These are phyloP conservation scores for Dryadula phaetusa DNA, from an alignment of 2,888 invertebrate genomes.

Conservation along the genomic window DNA sequence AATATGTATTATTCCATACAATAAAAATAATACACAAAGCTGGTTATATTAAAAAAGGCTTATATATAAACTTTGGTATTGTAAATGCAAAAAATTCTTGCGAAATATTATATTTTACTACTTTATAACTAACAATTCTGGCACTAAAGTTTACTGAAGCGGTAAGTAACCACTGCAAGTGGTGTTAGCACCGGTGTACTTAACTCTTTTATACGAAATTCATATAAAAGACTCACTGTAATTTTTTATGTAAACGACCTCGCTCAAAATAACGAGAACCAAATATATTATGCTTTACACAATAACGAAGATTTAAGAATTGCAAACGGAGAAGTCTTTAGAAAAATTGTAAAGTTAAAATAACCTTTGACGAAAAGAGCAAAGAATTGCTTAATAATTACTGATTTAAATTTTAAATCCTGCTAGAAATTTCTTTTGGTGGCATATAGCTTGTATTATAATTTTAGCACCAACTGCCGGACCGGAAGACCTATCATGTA, in stretches of 20 bases:
- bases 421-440: not conserved
- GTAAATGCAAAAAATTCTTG: constrained; percentile 34
- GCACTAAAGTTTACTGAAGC: constrained; percentile 37
- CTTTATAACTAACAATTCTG: constrained; percentile 46
- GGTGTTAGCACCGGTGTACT: constrained; percentile 32
- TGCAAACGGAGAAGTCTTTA: constrained; percentile 31
- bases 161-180: constrained; percentile 36
- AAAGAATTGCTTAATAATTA: not conserved
- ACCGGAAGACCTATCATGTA: constrained; percentile 89
- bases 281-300: constrained; percentile 36
- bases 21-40: not conserved
- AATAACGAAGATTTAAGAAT: constrained; percentile 38
- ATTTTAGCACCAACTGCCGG: constrained; percentile 89
- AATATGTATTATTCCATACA: not conserved
- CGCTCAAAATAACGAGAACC: constrained; percentile 41
- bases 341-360: constrained; percentile 16
- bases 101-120: constrained; percentile 46
- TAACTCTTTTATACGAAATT: constrained; percentile 40
- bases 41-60: not conserved
- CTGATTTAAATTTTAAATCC: not conserved
- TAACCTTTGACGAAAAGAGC: not conserved
- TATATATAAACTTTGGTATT: not conserved
- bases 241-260: constrained; percentile 41
- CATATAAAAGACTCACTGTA: constrained; percentile 36
- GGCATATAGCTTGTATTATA: not conserved